Evolutionary conservation across 2,888 invertebrate species (phyloP), one percentile per base, ranked within the genome.

Genomic region (Lamellibrachia satsuma): DNA sequence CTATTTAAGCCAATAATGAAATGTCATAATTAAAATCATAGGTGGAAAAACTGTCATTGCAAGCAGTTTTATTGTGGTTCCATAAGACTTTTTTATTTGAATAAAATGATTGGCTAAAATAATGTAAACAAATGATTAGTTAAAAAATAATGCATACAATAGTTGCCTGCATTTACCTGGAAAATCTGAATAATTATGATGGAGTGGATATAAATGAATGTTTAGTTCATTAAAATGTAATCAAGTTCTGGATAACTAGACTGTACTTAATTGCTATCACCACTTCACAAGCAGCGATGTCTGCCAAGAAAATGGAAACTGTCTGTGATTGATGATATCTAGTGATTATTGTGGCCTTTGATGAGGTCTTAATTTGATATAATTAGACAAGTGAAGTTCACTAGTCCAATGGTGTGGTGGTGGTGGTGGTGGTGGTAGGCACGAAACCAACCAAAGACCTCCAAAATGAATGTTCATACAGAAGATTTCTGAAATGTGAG

Each of bases 291-390:
- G 60, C 22, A 22, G 15, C 2, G 60, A 7, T 22, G 22, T 39
- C 22, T 22, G 75, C n/a, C 11, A 75, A 3, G 15, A 75, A 3
- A 22, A 75, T 15, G 15, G 75, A 22, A 75, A 75, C 22, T 75
- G 75, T 75, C 75, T n/a, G 6, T 75, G 75, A n/a, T 75, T 75
- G n/a, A 15, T 75, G 75, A 75, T 75, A 75, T 22, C 75, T 75
- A 75, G 75, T 75, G n/a, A 75, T 75, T 75, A 75, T n/a, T 75
- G 75, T 75, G n/a, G 75, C 75, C 75, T 75, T 75, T 75, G 75
- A 75, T 75, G 75, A 22, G 75, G 6, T 75, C 22, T 75, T 22
- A 75, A 3, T 75, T 75, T 75, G 75, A 11, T 75, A 4, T 75
- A 15, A 75, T 22, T 75, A n/a, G 75, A 75, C 75, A 75, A 6